Base-by-base conservation (phyloP, 2,888 invertebrate species). In the Tetragonisca angustula region DNA sequence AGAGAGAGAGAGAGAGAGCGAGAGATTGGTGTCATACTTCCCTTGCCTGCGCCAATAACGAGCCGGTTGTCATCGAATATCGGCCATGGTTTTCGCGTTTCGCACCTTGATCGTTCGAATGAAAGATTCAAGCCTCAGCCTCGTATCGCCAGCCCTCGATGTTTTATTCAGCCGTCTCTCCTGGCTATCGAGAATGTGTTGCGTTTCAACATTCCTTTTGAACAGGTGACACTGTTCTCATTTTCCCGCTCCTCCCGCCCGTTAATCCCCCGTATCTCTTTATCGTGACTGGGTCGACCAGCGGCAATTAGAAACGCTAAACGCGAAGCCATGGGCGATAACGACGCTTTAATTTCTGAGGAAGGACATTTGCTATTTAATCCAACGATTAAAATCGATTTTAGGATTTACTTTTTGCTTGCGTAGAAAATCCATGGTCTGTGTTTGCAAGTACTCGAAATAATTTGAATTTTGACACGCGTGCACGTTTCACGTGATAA, bases 31-130 rank as follows among this genome's bases (percentile, higher is more conserved):
- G 36, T 13, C 36, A 43, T 49, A 24, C 62, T 36, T 36, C 56
- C 50, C 64, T 50, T 64, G 74, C 75, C 64, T 32, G 64, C 21
- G 69, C 43, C 43, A 73, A 83, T 83, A 83, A 83, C 82, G 72
- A 81, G 59, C 69, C 52, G 64, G 72, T 61, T 71, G 73, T 82
- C 83, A 74, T 84, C 78, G 83, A 78, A 64, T 72, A 72, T 62
- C 71, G 36, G 15, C 24, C 49, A 43, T 64, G 70, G 52, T 54
- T 76, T 54, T 65, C 76, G 43, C 54, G 43, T 77, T 27, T 65
- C 61, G 1, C 32, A 5, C 36, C 49, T 54, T 5, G n/a, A 54
- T 56, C 59, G 54, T 21, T 2, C 50, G 50, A 19, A 49, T 24
- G 65, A 76, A 61, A 61, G 50, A 70, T 76, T 70, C 50, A n/a